Evolutionary conservation across 92 coral and sea anemone species (phyloP).

Genomic region (Parazoanthus darwini): DNA sequence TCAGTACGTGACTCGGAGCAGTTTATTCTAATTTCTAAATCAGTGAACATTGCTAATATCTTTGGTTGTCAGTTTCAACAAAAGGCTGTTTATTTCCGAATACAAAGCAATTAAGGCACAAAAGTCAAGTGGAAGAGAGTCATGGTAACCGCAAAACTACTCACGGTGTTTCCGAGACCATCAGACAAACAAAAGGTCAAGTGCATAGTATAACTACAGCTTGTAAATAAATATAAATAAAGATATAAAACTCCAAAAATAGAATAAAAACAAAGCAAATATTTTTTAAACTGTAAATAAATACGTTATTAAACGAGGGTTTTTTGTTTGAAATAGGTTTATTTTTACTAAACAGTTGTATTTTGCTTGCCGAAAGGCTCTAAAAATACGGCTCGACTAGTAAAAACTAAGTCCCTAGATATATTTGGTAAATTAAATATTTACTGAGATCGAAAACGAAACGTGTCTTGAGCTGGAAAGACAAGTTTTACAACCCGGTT

Average conservation of each 20-base stretch:
- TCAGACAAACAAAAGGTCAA: neutral
- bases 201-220: neutral
- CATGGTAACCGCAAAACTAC: neutral
- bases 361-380: too few relatives aligned
- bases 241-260: too few relatives aligned
- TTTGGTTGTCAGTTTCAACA: neutral
- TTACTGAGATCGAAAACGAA: neutral
- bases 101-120: neutral
- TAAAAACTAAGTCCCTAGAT: too few relatives aligned
- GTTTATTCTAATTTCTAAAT: neutral
- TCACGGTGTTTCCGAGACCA: neutral
- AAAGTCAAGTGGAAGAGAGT: conserved; percentile 3
- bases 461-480: neutral
- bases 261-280: too few relatives aligned
- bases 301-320: too few relatives aligned
- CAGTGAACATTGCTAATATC: neutral
- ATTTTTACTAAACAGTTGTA: too few relatives aligned
- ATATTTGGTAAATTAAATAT: too few relatives aligned
- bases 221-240: too few relatives aligned
- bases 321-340: too few relatives aligned
- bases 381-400: too few relatives aligned
- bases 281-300: too few relatives aligned
- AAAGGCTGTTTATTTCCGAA: neutral
- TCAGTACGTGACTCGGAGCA: neutral
- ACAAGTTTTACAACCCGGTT: too few relatives aligned